phyloP scores from a whole-genome alignment of 2,888 invertebrate genomes.

The Cheilosia vulpina region DNA sequence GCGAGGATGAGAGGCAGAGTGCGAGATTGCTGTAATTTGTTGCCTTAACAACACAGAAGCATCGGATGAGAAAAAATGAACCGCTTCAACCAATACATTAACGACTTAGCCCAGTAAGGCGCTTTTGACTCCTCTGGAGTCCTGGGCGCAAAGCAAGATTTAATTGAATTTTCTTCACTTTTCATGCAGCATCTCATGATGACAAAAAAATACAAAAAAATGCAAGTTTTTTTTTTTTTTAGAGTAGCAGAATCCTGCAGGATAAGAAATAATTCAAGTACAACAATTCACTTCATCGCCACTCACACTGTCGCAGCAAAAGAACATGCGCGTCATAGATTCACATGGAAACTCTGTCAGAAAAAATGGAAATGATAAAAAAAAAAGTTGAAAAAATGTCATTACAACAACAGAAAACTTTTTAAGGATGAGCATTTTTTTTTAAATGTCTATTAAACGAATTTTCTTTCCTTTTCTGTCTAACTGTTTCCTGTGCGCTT shows the following conservation, averaged over 20 bases:
- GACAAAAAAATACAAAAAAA: not conserved
- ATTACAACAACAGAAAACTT: constrained; percentile 65
- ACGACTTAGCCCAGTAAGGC: constrained; percentile 27
- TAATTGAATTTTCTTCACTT: constrained; percentile 50
- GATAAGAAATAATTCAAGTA: constrained; percentile 62
- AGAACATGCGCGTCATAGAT: constrained; percentile 68
- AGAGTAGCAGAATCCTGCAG: constrained; percentile 38
- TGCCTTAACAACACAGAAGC: constrained; percentile 2
- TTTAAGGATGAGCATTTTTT: constrained; percentile 61
- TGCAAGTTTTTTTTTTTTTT: constrained; percentile 8
- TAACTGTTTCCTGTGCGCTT: constrained; percentile 30
- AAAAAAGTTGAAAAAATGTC: constrained; percentile 33
- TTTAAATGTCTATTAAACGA: constrained; percentile 62
- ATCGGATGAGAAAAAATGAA: not conserved
- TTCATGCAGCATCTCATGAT: not conserved
- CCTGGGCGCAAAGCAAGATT: constrained; percentile 3
- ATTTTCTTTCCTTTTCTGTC: constrained; percentile 66
- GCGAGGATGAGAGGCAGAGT: not conserved
- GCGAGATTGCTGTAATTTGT: constrained; percentile 22
- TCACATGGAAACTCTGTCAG: constrained; percentile 37
- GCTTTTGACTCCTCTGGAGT: constrained; percentile 16
- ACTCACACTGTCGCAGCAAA: constrained; percentile 58
- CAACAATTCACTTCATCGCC: constrained; percentile 52
- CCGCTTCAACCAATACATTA: constrained; percentile 48
- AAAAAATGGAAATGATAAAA: constrained; percentile 1